phyloP scores from a whole-genome alignment of 2,888 invertebrate genomes.

The Caenorhabditis sp. region DNA sequence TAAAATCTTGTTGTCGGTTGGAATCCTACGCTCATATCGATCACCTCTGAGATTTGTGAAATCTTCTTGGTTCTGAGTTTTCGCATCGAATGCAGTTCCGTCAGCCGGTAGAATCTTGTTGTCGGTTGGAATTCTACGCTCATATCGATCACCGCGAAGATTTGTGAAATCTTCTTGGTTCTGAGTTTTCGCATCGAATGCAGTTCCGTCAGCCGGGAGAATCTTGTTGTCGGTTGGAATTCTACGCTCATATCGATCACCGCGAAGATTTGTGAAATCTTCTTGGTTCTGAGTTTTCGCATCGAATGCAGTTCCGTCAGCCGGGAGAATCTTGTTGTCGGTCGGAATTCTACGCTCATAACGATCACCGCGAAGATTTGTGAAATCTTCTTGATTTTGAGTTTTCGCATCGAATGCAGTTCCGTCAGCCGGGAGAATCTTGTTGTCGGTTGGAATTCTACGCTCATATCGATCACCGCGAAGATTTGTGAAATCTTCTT shows the following conservation, averaged over 20 bases:
- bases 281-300: background rate
- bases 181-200: background rate
- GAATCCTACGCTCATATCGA: background rate
- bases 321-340: background rate
- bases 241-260: background rate
- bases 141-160: constrained; percentile 4
- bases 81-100: background rate
- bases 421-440: background rate
- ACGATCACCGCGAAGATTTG: constrained; percentile 4
- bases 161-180: constrained; percentile 3
- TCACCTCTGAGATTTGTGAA: background rate
- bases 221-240: constrained; percentile 1
- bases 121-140: background rate
- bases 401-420: background rate
- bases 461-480: constrained; percentile 1
- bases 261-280: background rate
- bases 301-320: background rate
- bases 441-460: background rate
- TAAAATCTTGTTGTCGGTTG: background rate
- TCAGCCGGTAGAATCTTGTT: background rate
- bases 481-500: constrained; percentile 2
- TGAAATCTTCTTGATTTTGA: constrained; percentile 8
- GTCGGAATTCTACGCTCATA: background rate
- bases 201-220: background rate
- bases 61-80: background rate